Percentiles rank a stretch among this genome's conserved stretches.
Evolutionary conservation across 2,888 invertebrate species (phyloP).

Genomic region (Lamproptera curius): DNA sequence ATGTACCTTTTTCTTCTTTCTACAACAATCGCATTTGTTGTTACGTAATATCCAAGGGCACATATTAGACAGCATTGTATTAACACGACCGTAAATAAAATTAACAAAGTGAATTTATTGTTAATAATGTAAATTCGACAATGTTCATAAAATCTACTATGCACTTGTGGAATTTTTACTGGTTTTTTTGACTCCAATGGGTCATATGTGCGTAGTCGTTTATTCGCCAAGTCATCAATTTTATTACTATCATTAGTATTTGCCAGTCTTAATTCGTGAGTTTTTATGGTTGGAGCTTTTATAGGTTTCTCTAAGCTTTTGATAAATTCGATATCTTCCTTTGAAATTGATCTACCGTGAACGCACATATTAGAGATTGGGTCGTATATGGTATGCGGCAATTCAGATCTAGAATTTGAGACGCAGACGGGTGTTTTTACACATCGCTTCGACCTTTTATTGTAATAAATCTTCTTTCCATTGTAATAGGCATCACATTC

Average conservation of each 20-base stretch:
- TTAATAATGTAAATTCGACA: constrained; percentile 21
- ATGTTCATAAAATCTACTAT: background rate
- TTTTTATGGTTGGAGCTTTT: no score
- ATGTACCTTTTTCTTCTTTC: constrained; percentile 41
- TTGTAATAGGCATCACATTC: constrained; percentile 59
- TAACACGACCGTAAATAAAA: constrained; percentile 37
- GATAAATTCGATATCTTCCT: constrained; percentile 46
- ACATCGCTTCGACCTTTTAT: constrained; percentile 41
- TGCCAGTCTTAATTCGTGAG: no score
- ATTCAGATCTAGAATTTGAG: constrained; percentile 28
- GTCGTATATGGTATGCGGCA: constrained; percentile 41
- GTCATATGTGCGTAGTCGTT: no score
- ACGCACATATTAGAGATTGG: constrained; percentile 46
- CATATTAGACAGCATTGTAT: constrained; percentile 53
- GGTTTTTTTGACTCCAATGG: no score
- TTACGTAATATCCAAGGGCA: constrained; percentile 43
- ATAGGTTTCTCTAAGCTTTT: constrained; percentile 32
- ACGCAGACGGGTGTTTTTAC: constrained; percentile 39
- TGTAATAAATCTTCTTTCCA: constrained; percentile 43
- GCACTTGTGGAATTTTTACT: no score
- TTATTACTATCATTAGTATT: no score
- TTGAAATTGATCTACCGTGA: constrained; percentile 32
- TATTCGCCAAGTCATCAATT: no score
- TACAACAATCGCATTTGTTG: constrained; percentile 35
- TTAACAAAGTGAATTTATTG: constrained; percentile 38